Percentiles rank a stretch among this genome's conserved stretches.
phyloP scores from a whole-genome alignment of 2,888 invertebrate species.

The Eretmocerus hayati region DNA sequence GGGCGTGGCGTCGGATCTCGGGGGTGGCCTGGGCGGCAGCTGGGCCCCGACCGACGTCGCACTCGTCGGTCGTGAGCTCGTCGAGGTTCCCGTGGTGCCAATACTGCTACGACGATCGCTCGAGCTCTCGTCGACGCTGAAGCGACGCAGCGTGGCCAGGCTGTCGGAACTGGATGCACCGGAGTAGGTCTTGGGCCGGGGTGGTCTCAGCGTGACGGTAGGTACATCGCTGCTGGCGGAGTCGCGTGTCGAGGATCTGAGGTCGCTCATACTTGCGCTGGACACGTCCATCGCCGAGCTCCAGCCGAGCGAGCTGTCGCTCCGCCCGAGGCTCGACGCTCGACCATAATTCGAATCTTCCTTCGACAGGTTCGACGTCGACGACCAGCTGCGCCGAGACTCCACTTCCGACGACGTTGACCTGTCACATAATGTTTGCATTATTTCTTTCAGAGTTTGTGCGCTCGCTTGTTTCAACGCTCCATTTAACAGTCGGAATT shows the following conservation, averaged over 20 bases:
- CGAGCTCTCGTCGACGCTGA: conserved; percentile 30
- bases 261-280: conserved; percentile 26
- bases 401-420: conserved; percentile 42
- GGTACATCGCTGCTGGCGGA: conserved; percentile 52
- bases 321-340: conserved; percentile 15
- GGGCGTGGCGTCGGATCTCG: conserved; percentile 19
- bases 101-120: conserved; percentile 11
- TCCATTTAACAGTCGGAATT: too few relatives aligned
- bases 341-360: conserved; percentile 28
- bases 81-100: too few relatives aligned
- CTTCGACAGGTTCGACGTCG: conserved; percentile 61
- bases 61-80: background rate
- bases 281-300: conserved; percentile 77
- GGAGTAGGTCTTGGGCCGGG: conserved; percentile 28
- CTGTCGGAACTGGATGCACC: conserved; percentile 32
- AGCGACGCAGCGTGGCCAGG: conserved; percentile 30
- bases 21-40: background rate
- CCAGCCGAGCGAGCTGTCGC: conserved; percentile 49
- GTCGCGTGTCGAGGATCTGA: conserved; percentile 8
- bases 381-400: conserved; percentile 64
- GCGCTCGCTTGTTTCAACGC: too few relatives aligned
- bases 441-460: too few relatives aligned
- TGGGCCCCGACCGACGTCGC: background rate
- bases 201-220: conserved; percentile 21
- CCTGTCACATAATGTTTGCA: conserved; percentile 15